Percentiles rank a stretch among this genome's conserved stretches.
phyloP scores from a whole-genome alignment of 1,140 invertebrate genomes.

The Tigriopus japonicus region DNA sequence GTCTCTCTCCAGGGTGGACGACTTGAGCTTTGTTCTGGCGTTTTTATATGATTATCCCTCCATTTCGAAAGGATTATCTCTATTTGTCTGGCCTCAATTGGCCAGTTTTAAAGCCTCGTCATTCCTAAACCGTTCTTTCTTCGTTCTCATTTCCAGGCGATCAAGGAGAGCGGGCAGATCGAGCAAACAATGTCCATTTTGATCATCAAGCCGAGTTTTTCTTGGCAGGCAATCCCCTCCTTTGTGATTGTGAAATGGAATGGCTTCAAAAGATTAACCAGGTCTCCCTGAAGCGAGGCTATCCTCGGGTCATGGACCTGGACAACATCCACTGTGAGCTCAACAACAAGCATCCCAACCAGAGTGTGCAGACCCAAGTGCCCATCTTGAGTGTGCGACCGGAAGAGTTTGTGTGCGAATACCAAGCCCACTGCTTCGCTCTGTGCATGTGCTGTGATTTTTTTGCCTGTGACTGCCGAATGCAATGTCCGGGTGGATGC shows the following conservation, averaged over 20 bases:
- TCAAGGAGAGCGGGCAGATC: too few relatives aligned
- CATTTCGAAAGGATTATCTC: too few relatives aligned
- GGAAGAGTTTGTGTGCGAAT: slow-evolving; percentile 62
- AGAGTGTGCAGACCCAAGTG: slow-evolving; percentile 41
- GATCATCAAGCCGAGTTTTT: slow-evolving; percentile 39
- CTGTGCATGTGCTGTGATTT: slow-evolving; percentile 82
- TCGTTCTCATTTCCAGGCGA: too few relatives aligned
- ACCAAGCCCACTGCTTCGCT: slow-evolving; percentile 71
- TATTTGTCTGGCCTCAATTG: too few relatives aligned
- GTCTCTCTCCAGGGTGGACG: too few relatives aligned
- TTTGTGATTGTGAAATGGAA: slow-evolving; percentile 47
- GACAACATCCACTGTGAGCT: slow-evolving; percentile 31
- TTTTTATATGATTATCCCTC: too few relatives aligned
- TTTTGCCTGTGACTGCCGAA: slow-evolving; percentile 79
- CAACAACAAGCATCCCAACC: slow-evolving; percentile 31
- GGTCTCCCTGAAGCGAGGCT: slow-evolving; percentile 42
- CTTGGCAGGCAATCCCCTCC: slow-evolving; percentile 65
- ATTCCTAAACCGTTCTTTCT: too few relatives aligned
- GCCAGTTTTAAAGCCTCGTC: too few relatives aligned
- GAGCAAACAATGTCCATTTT: too few relatives aligned
- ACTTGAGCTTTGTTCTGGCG: too few relatives aligned
- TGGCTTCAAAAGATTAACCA: slow-evolving; percentile 63
- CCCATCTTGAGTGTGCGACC: background rate
- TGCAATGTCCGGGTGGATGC: slow-evolving; percentile 76
- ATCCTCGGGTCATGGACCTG: slow-evolving; percentile 73